A percentile compares a stretch with the other conserved stretches of the same genome.
These are phyloP conservation scores for Eupithecia exiguata DNA, from an alignment of 2,888 invertebrate genomes.

Conservation along the genomic window DNA sequence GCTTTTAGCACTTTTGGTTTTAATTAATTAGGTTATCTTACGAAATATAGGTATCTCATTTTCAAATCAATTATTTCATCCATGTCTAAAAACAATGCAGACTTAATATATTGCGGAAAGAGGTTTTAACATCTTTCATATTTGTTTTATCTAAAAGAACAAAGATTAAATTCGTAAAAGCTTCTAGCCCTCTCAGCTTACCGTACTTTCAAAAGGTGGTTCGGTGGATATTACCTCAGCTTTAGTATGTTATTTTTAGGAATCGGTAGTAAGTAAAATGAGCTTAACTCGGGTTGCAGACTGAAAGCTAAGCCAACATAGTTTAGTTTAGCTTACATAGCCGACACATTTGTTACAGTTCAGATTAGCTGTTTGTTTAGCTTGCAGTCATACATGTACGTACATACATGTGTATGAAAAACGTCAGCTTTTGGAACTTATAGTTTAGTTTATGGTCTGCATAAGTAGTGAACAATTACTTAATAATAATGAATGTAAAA, in stretches of 20 bases:
- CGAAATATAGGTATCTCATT: not conserved
- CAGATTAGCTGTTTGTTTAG: not conserved
- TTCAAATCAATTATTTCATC: not conserved
- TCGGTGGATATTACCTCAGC: not conserved
- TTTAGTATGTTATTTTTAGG: constrained; percentile 2
- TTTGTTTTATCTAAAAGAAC: constrained; percentile 9
- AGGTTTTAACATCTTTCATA: not conserved
- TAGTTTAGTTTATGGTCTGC: too few relatives aligned
- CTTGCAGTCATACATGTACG: too few relatives aligned
- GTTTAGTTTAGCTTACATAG: not conserved
- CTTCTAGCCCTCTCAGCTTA: constrained; percentile 21
- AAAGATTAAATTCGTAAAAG: constrained; percentile 21
- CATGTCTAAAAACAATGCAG: not conserved
- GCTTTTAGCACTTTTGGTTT: not conserved
- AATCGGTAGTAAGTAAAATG: not conserved
- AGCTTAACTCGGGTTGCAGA: not conserved
- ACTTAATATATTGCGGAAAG: constrained; percentile 2
- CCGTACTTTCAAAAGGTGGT: constrained; percentile 20
- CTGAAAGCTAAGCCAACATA: not conserved
- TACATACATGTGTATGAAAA: too few relatives aligned
- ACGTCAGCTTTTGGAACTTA: too few relatives aligned
- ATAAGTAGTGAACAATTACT: too few relatives aligned
- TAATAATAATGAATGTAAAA: too few relatives aligned
- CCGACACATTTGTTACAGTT: not conserved
- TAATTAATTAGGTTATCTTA: not conserved